Conservation (phyloP, 2,888 invertebrate species). For the Bugulina stolonifera region DNA sequence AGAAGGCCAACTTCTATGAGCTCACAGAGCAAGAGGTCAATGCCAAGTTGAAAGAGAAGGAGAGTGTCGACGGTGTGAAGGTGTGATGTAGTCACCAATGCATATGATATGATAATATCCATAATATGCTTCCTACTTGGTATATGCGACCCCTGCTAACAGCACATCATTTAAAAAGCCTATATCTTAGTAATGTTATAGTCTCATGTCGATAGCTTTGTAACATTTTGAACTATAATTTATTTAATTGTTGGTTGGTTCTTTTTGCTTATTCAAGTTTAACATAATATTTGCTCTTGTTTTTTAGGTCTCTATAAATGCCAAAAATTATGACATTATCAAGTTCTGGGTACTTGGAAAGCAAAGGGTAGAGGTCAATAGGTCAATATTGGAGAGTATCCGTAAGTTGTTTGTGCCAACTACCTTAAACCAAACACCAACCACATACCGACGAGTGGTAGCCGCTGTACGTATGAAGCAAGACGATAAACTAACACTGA, state of each 20-base stretch:
- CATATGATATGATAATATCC: too few relatives aligned
- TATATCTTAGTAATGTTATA: too few relatives aligned
- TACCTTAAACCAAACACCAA: conserved; percentile 33
- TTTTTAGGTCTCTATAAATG: conserved; percentile 44
- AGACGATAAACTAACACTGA: conserved; percentile 48
- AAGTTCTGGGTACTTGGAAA: conserved; percentile 49
- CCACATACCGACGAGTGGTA: conserved; percentile 49
- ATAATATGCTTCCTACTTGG: too few relatives aligned
- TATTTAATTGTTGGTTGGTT: too few relatives aligned
- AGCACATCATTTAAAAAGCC: too few relatives aligned
- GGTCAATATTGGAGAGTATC: conserved; percentile 32
- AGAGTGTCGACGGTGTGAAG: conserved; percentile 40
- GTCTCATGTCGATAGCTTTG: too few relatives aligned
- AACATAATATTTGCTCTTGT: background rate
- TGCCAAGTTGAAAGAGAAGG: conserved; percentile 40
- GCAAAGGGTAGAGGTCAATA: conserved; percentile 33
- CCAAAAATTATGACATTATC: conserved; percentile 45
- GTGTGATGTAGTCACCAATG: too few relatives aligned
- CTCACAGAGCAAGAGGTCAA: conserved; percentile 37
- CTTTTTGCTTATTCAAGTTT: too few relatives aligned
- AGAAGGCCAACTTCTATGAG: conserved; percentile 49
- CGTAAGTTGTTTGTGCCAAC: conserved; percentile 28
- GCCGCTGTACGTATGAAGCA: conserved; percentile 46
- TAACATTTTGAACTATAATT: too few relatives aligned
- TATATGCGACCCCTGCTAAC: too few relatives aligned